Conservation (phyloP, 2,113 vertebrate genomes). For the Conger conger region DNA sequence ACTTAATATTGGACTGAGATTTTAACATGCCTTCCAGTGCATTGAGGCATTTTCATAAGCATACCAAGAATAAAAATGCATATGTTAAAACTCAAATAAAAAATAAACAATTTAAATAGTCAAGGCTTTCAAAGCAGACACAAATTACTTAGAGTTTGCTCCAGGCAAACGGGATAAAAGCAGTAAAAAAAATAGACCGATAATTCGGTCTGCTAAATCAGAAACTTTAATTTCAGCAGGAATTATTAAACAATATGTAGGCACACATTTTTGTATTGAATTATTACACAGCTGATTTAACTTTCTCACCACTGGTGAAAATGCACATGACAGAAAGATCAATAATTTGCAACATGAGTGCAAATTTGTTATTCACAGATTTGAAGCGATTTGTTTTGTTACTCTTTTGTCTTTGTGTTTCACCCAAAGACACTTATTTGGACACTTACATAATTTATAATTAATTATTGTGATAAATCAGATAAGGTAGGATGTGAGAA, state of each 20-base stretch:
- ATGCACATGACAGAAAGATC: neutral
- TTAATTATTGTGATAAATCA: neutral
- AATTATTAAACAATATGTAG: constrained; percentile 49
- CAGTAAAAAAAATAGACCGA: neutral
- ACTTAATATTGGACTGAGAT: neutral
- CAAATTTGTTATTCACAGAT: neutral
- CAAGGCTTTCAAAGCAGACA: neutral
- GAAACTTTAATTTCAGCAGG: constrained; percentile 54
- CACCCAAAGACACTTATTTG: neutral
- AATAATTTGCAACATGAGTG: neutral
- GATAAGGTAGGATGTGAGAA: neutral
- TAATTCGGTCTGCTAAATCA: constrained; percentile 14
- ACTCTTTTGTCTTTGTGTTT: too few relatives aligned
- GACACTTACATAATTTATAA: neutral
- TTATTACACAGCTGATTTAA: too few relatives aligned
- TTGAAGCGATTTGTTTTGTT: neutral
- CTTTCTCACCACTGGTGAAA: neutral
- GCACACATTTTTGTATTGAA: neutral
- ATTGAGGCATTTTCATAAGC: neutral
- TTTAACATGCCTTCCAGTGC: too few relatives aligned
- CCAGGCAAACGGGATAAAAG: neutral
- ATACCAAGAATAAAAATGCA: neutral
- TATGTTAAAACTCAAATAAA: neutral
- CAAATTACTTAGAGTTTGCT: neutral
- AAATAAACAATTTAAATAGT: neutral